Evolutionary conservation across 2,113 vertebrate species (phyloP).

Genomic region (Tragelaphus scriptus): DNA sequence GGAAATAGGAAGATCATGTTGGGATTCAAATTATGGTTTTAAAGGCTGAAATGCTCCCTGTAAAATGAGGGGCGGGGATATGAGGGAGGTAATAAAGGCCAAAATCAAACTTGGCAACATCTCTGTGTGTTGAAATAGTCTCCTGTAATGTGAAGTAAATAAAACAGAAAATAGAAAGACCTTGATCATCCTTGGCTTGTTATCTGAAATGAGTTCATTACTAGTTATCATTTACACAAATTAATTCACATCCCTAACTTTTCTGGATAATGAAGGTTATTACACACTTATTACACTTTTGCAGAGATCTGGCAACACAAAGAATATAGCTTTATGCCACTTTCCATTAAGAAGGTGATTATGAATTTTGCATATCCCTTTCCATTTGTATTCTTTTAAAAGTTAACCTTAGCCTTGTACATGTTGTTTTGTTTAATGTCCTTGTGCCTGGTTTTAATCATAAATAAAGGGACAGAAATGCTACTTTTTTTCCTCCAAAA

Average conservation of each 20-base stretch:
- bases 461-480: conserved; percentile 78
- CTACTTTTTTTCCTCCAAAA: conserved; percentile 40
- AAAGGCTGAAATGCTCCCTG: neutral
- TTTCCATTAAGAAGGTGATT: conserved; percentile 58
- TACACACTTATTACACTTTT: neutral
- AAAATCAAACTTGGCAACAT: conserved; percentile 29
- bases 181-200: conserved; percentile 54
- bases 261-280: conserved; percentile 33
- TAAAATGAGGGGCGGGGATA: neutral
- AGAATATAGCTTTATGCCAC: conserved; percentile 35
- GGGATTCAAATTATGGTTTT: neutral
- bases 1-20: neutral
- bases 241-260: conserved; percentile 38
- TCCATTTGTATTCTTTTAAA: conserved; percentile 63
- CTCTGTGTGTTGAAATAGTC: conserved; percentile 44
- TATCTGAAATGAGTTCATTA: conserved; percentile 63
- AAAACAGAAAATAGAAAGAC: conserved; percentile 65
- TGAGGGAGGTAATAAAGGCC: neutral
- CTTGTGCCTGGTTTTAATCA: conserved; percentile 83
- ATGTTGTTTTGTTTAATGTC: conserved; percentile 79
- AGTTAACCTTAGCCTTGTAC: conserved; percentile 81
- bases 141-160: conserved; percentile 55
- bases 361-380: conserved; percentile 56
- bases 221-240: conserved; percentile 51
- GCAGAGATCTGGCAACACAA: conserved; percentile 18